Percentiles rank a stretch among this genome's conserved stretches.
phyloP scores from a whole-genome alignment of 2,888 invertebrate species.

The Trichacis sp. region DNA sequence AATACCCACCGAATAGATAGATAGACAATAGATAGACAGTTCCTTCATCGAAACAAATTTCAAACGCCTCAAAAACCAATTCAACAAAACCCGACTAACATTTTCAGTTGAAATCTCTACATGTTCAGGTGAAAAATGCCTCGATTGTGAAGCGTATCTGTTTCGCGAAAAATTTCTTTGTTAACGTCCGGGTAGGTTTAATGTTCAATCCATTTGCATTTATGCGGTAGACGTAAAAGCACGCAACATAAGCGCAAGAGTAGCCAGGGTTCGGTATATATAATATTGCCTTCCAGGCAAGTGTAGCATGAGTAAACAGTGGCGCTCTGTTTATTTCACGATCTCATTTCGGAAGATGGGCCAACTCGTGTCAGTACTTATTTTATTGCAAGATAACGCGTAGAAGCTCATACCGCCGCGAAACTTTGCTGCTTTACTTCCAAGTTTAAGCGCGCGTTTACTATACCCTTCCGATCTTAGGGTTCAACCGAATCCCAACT shows the following conservation, averaged over 20 bases:
- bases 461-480: constrained; percentile 32
- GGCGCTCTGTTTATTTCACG: constrained; percentile 39
- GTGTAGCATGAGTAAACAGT: constrained; percentile 34
- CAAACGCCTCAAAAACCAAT: too few relatives aligned
- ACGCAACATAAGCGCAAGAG: constrained; percentile 16
- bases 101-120: too few relatives aligned
- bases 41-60: too few relatives aligned
- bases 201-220: constrained; percentile 6
- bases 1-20: too few relatives aligned
- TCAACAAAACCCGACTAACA: too few relatives aligned
- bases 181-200: neutral
- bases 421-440: constrained; percentile 39
- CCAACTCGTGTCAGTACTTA: constrained; percentile 39
- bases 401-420: constrained; percentile 21
- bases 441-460: constrained; percentile 34
- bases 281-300: constrained; percentile 36
- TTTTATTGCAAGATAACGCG: constrained; percentile 42
- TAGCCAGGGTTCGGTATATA: constrained; percentile 19
- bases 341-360: constrained; percentile 39
- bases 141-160: neutral
- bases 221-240: constrained; percentile 18
- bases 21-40: too few relatives aligned
- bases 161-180: neutral
- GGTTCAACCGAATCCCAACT: constrained; percentile 31
- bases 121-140: neutral